Conservation (phyloP, 2,113 vertebrate species). For the Amphilophus citrinellus region DNA sequence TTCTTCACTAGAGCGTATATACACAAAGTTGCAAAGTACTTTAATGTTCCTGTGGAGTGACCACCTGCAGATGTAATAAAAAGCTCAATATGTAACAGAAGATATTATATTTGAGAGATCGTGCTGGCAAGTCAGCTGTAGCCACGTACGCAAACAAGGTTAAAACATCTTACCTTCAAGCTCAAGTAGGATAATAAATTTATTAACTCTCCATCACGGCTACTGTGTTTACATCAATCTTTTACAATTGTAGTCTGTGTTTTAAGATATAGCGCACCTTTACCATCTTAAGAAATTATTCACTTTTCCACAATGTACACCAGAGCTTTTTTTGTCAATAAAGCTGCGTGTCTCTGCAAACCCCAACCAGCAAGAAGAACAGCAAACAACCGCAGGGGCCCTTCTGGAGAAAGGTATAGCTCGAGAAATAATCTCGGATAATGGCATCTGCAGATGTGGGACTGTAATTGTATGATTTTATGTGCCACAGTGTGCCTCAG, state of each 20-base stretch:
- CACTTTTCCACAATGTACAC: not conserved
- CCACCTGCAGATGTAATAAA: conserved; percentile 24
- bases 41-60: conserved; percentile 48
- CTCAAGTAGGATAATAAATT: not conserved
- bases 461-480: conserved; percentile 51
- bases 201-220: not conserved
- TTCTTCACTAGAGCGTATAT: conserved; percentile 56
- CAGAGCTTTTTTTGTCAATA: not conserved
- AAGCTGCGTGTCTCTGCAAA: not conserved
- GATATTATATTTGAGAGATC: conserved; percentile 24
- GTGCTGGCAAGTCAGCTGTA: not conserved
- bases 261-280: not conserved
- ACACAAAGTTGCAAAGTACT: conserved; percentile 37
- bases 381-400: not conserved
- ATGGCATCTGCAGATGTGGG: conserved; percentile 41
- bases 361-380: not conserved
- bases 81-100: conserved; percentile 23
- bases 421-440: conserved; percentile 24
- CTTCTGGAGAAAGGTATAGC: conserved; percentile 2
- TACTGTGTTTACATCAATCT: not conserved
- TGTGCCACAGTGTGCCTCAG: conserved; percentile 32
- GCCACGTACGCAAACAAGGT: not conserved
- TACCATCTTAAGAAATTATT: not conserved
- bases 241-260: not conserved
- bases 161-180: not conserved